Percentiles rank a stretch among this genome's conserved stretches.
Conservation (phyloP, 2,113 vertebrate species). For the Hemiprocne comata region DNA sequence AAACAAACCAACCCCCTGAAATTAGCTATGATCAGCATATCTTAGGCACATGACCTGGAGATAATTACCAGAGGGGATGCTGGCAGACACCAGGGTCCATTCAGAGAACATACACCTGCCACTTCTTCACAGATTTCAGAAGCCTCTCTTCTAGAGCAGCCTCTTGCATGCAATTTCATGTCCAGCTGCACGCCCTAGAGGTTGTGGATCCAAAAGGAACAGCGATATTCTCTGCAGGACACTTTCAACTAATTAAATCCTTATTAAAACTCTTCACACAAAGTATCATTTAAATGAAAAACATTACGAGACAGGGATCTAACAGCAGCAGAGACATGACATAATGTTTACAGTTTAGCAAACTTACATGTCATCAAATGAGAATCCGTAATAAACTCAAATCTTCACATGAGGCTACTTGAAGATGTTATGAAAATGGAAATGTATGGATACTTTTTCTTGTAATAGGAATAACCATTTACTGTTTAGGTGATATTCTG, state of each 20-base stretch:
- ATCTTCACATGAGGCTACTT: neutral
- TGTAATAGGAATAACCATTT: neutral
- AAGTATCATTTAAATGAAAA: neutral
- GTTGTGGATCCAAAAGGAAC: neutral
- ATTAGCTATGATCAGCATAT: neutral
- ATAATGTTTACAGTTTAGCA: neutral
- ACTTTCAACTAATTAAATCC: neutral
- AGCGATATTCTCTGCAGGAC: neutral
- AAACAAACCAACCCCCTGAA: neutral
- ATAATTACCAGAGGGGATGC: neutral
- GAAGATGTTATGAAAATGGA: conserved; percentile 14
- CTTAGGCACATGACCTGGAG: neutral
- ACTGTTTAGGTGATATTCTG: neutral
- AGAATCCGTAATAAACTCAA: neutral
- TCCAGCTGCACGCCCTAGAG: neutral
- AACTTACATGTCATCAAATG: neutral
- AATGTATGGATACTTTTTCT: neutral
- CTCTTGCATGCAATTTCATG: neutral
- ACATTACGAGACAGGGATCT: neutral
- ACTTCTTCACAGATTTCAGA: neutral
- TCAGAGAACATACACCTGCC: neutral
- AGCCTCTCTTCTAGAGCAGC: neutral
- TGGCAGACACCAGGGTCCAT: neutral
- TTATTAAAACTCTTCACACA: neutral
- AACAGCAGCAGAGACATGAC: neutral